Evolutionary conservation across 2,888 invertebrate genomes (phyloP).

Genomic region (Cepaea hortensis): DNA sequence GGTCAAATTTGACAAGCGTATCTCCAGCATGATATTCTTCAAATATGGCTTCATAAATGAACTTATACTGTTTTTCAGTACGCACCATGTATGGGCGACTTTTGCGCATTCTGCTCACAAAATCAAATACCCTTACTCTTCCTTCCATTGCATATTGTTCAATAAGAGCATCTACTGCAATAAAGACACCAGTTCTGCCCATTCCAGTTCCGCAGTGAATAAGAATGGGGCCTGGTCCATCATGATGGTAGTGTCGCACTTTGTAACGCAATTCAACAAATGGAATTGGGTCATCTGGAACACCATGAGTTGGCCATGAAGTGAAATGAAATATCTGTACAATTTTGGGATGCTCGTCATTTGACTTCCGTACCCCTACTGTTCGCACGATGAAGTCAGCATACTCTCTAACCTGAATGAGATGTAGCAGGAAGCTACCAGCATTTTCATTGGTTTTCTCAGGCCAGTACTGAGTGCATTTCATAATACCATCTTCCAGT

Average conservation of each 20-base stretch:
- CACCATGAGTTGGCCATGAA: slow-evolving; percentile 74
- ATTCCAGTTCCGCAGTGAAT: slow-evolving; percentile 76
- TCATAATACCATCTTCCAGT: slow-evolving; percentile 78
- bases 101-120: slow-evolving; percentile 69
- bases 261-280: slow-evolving; percentile 71
- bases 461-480: slow-evolving; percentile 95
- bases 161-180: slow-evolving; percentile 73
- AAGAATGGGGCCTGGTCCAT: slow-evolving; percentile 64
- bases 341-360: slow-evolving; percentile 54
- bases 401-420: slow-evolving; percentile 91
- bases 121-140: slow-evolving; percentile 64
- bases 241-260: slow-evolving; percentile 59
- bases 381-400: slow-evolving; percentile 87
- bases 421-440: slow-evolving; percentile 90
- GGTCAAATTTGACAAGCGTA: slow-evolving; percentile 64
- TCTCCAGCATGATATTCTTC: slow-evolving; percentile 72
- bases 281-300: slow-evolving; percentile 71
- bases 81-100: slow-evolving; percentile 72
- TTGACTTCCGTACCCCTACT: slow-evolving; percentile 57
- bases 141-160: slow-evolving; percentile 72
- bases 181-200: slow-evolving; percentile 73
- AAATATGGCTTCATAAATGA: slow-evolving; percentile 74
- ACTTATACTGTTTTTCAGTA: slow-evolving; percentile 72
- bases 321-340: slow-evolving; percentile 71
- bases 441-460: slow-evolving; percentile 78